phyloP scores from a whole-genome alignment of 2,888 invertebrate genomes.

The Sarcophaga variegata region DNA sequence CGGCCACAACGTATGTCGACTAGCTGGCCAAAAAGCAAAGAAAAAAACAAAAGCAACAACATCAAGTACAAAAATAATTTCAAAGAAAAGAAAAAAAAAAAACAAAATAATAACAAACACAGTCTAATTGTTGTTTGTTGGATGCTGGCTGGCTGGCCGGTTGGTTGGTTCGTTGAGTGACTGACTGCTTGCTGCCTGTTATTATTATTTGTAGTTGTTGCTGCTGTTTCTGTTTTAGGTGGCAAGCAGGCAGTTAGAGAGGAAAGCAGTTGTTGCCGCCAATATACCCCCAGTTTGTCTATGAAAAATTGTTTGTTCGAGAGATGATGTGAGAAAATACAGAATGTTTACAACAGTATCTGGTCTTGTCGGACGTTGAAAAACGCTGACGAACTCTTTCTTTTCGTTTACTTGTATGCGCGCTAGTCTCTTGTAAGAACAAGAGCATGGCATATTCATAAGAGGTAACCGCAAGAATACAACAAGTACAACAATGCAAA shows the following conservation, averaged over 20 bases:
- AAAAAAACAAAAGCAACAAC: not conserved
- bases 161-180: too few relatives aligned
- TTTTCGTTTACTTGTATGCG: not conserved
- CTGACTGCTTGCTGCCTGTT: conserved; percentile 54
- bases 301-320: conserved; percentile 51
- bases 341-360: conserved; percentile 39
- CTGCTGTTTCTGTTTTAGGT: conserved; percentile 25
- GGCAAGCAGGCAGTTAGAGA: conserved; percentile 16
- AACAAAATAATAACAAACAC: conserved; percentile 19
- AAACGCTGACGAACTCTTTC: conserved; percentile 37
- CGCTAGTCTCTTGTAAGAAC: conserved; percentile 7
- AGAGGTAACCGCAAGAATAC: too few relatives aligned
- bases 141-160: conserved; percentile 48
- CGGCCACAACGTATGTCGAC: conserved; percentile 64
- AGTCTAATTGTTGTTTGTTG: conserved; percentile 44
- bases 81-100: not conserved
- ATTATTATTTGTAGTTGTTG: conserved; percentile 30
- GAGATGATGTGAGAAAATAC: conserved; percentile 58
- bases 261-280: conserved; percentile 51
- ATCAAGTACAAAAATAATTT: not conserved
- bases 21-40: conserved; percentile 58
- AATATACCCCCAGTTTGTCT: conserved; percentile 59
- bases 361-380: conserved; percentile 10
- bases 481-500: too few relatives aligned
- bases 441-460: too few relatives aligned